Percentiles rank a stretch among this genome's conserved stretches.
Evolutionary conservation across 1,140 invertebrate genomes (phyloP).

Genomic region (Zeugodacus cucurbitae): DNA sequence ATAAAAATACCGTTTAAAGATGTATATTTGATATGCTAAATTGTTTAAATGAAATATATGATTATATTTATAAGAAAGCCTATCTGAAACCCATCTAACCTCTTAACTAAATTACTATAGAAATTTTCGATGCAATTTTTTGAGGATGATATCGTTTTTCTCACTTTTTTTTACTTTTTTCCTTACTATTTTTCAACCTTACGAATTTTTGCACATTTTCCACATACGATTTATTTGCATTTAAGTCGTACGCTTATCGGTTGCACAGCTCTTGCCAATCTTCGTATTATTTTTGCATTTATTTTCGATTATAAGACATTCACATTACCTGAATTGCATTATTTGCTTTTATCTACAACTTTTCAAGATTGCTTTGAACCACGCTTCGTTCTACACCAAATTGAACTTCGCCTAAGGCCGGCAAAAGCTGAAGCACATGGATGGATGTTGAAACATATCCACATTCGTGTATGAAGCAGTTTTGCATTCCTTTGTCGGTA

Average conservation of each 20-base stretch:
- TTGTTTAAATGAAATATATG: too few species aligned
- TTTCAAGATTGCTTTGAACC: background rate
- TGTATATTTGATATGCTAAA: too few species aligned
- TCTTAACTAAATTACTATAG: too few species aligned
- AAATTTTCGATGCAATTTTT: too few species aligned
- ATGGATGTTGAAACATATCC: background rate
- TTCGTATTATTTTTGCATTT: slow-evolving; percentile 14
- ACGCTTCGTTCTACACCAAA: background rate
- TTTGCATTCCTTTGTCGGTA: background rate
- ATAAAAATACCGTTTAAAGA: too few species aligned
- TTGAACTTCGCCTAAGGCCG: background rate
- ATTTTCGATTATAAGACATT: background rate
- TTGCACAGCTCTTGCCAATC: background rate
- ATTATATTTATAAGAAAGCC: too few species aligned
- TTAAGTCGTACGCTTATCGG: background rate
- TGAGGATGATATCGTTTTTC: too few species aligned
- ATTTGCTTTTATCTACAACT: background rate
- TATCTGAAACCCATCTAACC: too few species aligned
- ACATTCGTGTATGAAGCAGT: background rate
- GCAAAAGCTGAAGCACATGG: background rate
- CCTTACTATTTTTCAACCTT: too few species aligned
- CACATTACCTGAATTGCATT: background rate
- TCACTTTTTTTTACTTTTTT: too few species aligned
- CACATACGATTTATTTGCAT: background rate
- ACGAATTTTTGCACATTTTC: background rate